Evolutionary conservation across 1,140 invertebrate genomes (phyloP), one percentile per base, ranked within the genome.

Genomic region (Hyles vespertilio): DNA sequence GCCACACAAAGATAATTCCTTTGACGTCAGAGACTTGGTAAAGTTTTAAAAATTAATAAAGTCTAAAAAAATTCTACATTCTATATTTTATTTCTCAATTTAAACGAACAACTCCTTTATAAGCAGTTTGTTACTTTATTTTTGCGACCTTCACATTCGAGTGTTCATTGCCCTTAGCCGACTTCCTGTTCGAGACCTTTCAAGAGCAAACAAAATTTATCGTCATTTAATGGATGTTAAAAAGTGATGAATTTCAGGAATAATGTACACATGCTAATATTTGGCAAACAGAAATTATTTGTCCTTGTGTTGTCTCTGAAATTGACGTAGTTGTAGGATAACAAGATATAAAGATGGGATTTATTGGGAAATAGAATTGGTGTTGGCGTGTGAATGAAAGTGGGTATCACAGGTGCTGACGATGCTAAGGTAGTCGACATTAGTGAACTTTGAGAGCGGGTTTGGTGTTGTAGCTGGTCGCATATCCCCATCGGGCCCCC

Each of bases 401-500:
- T 22, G 22, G 22, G 22, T 22, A 22, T 22, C 22, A 22, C 22
- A 22, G 22, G 22, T 22, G 22, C 22, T 22, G 22, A 22, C 22
- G 22, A 22, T 22, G 22, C 22, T 22, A 22, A 22, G 22, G 22
- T 22, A 22, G 22, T 22, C 22, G 22, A 22, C 22, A 22, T 0
- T 22, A 22, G 22, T 22, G 2, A 22, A 22, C 22, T 22, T 22
- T 22, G 22, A 22, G 22, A 22, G 22, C 22, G 22, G 22, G 22
- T 22, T 22, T 40, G 36, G 36, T 40, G 36, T 40, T 8, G 36
- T 8, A 5, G 36, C 2, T 40, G 36, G 36, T 63, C 56, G 60
- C 70, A 57, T 70, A 78, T 72, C 77, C 80, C 77, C 75, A 72
- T 59, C 67, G 74, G 81, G 83, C 77, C 81, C 58, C 80, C 58